A percentile compares a stretch with the other conserved stretches of the same genome.
Evolutionary conservation across 2,113 vertebrate genomes (phyloP).

Genomic region (Melanotaenia duboulayi): DNA sequence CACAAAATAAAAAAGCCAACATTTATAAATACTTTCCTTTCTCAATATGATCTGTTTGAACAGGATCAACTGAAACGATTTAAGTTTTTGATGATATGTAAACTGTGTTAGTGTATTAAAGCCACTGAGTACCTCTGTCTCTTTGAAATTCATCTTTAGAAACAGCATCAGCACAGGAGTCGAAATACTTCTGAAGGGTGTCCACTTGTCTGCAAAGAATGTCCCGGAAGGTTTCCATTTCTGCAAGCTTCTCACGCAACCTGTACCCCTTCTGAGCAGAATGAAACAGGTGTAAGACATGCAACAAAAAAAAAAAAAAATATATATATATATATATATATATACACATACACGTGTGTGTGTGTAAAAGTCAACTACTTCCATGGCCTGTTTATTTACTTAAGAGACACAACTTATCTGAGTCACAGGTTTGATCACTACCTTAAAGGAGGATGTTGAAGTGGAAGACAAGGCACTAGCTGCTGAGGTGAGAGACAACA

Average conservation of each 20-base stretch:
- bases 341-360: no score
- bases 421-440: conserved; percentile 57
- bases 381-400: not conserved
- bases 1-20: conserved; percentile 1
- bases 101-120: not conserved
- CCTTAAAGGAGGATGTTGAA: conserved; percentile 98
- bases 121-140: conserved; percentile 87
- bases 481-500: conserved; percentile 96
- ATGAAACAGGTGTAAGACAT: not conserved
- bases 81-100: not conserved
- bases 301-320: not conserved
- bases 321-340: no score
- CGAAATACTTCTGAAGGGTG: conserved; percentile 85
- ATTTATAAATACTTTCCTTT: conserved; percentile 8
- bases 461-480: conserved; percentile 96
- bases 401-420: not conserved
- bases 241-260: conserved; percentile 95
- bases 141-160: conserved; percentile 95
- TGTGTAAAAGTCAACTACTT: not conserved
- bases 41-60: not conserved
- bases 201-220: conserved; percentile 88
- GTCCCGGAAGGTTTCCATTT: conserved; percentile 99
- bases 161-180: conserved; percentile 89
- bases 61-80: no score
- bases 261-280: conserved; percentile 92